Base-by-base conservation (phyloP, 2,888 invertebrate species). In the Spodoptera littoralis region DNA sequence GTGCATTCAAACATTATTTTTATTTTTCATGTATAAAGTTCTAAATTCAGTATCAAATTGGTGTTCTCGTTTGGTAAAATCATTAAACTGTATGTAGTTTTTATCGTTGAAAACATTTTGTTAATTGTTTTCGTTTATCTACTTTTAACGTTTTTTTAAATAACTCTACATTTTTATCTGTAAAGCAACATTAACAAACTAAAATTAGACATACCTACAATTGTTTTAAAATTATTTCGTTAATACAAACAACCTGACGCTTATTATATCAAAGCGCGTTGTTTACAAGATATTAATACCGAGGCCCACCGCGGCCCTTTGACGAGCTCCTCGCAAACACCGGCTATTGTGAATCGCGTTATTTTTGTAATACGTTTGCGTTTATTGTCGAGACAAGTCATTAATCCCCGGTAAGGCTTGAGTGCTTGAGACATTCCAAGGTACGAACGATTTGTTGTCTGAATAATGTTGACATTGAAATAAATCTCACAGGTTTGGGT, bases 221-320 rank as follows among this genome's bases (percentile, higher is more conserved):
- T 53, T 55, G 41, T 75, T 55, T 60, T 5, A 44, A 46, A 60
- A 61, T 50, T 18, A 1, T 55, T 50, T 11, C 27, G 9, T 24
- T 5, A 11, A 54, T 36, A 36, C 54, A 42, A 41, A 12, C 30
- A 42, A 43, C 46, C 65, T 57, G 44, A 50, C 24, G 60, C 61
- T 77, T 52, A 71, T 77, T 52, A 71, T 84, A 83, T 85, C 80
- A 73, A 77, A 82, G 83, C 79, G 81, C 75, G 78, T 81, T 85
- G 83, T 85, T 84, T 82, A 82, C 84, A 81, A 82, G 79, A 84
- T 85, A 85, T 84, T 84, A 80, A 81, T 77, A 76, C 81, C 73
- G 68, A 67, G 63, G 60, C 73, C 76, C 80, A 71, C 77, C 47
- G 49, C 41, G 55, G 41, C 54, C 63, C 61, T 68, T 71, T 73